phyloP scores from a whole-genome alignment of 2,888 invertebrate genomes.

The Idaea biselata region DNA sequence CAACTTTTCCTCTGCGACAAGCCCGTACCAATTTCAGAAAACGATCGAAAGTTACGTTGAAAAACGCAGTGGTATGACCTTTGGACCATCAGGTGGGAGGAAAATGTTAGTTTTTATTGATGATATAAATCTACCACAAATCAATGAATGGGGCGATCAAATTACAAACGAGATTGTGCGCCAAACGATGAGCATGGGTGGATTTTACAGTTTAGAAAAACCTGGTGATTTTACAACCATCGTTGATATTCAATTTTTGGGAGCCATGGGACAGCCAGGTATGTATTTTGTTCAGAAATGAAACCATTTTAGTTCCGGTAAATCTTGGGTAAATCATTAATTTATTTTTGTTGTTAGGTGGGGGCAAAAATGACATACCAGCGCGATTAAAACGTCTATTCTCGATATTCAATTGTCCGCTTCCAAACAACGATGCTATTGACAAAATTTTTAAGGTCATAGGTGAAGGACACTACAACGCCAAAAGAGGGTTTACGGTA shows the following conservation, averaged over 20 bases:
- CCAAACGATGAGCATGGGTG: conserved; percentile 97
- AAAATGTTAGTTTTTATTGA: conserved; percentile 97
- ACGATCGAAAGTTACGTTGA: conserved; percentile 98
- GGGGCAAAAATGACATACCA: conserved; percentile 97
- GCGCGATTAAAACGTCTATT: conserved; percentile 96
- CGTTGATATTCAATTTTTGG: conserved; percentile 94
- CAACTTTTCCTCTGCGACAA: conserved; percentile 97
- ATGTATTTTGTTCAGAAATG: conserved; percentile 13
- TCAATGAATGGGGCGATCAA: conserved; percentile 98
- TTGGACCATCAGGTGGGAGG: conserved; percentile 95
- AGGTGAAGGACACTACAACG: conserved; percentile 95
- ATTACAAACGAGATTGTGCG: conserved; percentile 96
- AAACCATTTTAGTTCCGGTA: background rate
- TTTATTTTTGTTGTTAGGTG: conserved; percentile 78
- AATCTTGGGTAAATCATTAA: background rate
- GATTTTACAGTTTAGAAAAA: conserved; percentile 97
- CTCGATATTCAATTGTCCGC: conserved; percentile 95
- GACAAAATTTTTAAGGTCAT: conserved; percentile 97
- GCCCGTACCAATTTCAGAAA: conserved; percentile 96
- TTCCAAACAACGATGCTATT: conserved; percentile 94
- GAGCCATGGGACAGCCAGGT: conserved; percentile 96
- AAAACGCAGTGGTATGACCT: conserved; percentile 96
- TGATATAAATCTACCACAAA: conserved; percentile 96
- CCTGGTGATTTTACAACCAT: conserved; percentile 97
- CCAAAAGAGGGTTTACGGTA: conserved; percentile 90